Percentiles rank a stretch among this genome's conserved stretches.
These are phyloP conservation scores for Tachycineta bicolor DNA, from an alignment of 2,113 vertebrate species.

Conservation along the genomic window DNA sequence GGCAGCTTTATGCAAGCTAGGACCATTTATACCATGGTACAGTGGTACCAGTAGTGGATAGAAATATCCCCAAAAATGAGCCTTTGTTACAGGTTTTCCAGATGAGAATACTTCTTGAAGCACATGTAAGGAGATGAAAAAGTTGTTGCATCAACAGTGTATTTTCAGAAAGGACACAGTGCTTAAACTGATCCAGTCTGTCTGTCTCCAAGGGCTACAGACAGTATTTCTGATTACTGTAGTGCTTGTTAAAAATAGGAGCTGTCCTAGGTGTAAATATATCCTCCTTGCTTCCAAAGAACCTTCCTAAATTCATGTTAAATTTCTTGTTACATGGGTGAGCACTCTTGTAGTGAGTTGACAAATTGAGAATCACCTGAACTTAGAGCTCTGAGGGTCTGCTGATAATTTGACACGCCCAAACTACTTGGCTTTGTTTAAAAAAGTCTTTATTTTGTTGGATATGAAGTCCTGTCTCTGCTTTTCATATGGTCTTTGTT, in stretches of 20 bases:
- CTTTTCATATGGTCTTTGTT: neutral
- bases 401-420: neutral
- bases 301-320: neutral
- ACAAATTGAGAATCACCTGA: neutral
- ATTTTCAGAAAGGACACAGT: neutral
- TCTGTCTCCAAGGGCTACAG: neutral
- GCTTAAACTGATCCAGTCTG: neutral
- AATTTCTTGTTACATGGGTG: accelerated
- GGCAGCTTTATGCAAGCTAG: neutral
- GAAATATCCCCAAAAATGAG: neutral
- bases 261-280: neutral
- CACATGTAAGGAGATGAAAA: neutral
- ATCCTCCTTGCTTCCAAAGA: neutral
- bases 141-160: neutral
- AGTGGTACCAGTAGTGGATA: neutral
- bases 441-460: neutral
- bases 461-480: accelerated
- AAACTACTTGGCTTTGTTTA: neutral
- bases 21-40: neutral
- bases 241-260: neutral
- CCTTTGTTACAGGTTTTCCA: neutral
- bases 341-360: neutral
- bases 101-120: neutral
- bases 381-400: neutral
- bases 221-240: neutral